Conservation (phyloP, 2,888 invertebrate genomes). For the Parasteatoda lunata region DNA sequence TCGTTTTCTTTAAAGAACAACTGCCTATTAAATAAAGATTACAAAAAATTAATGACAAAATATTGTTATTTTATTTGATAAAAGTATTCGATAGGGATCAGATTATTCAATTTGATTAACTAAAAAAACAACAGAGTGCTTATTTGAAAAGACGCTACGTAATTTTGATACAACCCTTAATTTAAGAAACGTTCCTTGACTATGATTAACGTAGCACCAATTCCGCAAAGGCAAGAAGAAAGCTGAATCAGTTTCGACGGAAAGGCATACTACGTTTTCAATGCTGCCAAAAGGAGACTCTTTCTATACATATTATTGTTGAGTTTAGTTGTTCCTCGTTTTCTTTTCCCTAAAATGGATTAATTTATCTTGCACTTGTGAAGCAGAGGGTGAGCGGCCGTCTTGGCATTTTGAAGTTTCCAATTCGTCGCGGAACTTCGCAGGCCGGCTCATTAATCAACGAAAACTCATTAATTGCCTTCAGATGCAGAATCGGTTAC, state of each 20-base stretch:
- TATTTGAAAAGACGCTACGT: slow-evolving; percentile 9
- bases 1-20: too few relatives aligned
- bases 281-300: slow-evolving; percentile 7
- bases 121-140: too few relatives aligned
- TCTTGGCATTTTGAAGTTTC: slow-evolving; percentile 63
- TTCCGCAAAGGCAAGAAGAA: slow-evolving; percentile 57
- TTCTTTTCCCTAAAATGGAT: slow-evolving; percentile 61
- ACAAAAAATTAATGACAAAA: too few relatives aligned
- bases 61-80: too few relatives aligned
- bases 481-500: slow-evolving; percentile 62
- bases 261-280: slow-evolving; percentile 32
- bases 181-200: slow-evolving; percentile 55
- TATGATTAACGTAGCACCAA: slow-evolving; percentile 50
- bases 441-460: slow-evolving; percentile 61
- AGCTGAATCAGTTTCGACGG: slow-evolving; percentile 48
- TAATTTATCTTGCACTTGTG: slow-evolving; percentile 67
- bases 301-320: slow-evolving; percentile 68
- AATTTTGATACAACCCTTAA: slow-evolving; percentile 57
- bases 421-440: slow-evolving; percentile 61
- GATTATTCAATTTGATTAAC: too few relatives aligned
- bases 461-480: slow-evolving; percentile 64
- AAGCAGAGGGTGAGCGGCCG: slow-evolving; percentile 44
- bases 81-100: too few relatives aligned
- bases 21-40: too few relatives aligned
- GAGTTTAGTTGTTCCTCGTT: slow-evolving; percentile 63